A percentile compares a stretch with the other conserved stretches of the same genome.
phyloP scores from a whole-genome alignment of 2,888 invertebrate genomes.

The Eugnorisma glareosa region DNA sequence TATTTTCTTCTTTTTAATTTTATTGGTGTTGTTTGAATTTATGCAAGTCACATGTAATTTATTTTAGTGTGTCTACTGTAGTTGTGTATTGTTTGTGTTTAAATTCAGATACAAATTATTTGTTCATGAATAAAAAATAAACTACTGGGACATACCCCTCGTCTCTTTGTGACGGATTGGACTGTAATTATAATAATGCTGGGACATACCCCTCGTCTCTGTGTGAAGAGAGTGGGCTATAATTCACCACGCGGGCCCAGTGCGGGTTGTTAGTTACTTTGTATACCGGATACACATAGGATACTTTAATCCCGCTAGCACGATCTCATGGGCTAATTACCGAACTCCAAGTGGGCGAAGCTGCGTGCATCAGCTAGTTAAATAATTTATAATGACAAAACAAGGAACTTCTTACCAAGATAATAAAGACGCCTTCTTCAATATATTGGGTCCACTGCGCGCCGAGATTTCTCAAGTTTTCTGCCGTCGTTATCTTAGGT shows the following conservation, averaged over 20 bases:
- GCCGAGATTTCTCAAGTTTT: conserved; percentile 85
- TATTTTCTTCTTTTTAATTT: no score
- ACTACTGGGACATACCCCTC: no score
- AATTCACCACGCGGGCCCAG: neutral
- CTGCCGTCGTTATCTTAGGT: conserved; percentile 49
- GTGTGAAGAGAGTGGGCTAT: neutral
- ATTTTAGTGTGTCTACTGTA: no score
- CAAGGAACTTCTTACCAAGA: conserved; percentile 73
- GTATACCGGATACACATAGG: no score
- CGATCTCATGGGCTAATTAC: neutral
- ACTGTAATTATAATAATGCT: no score
- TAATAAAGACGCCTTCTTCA: conserved; percentile 82
- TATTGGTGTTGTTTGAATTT: no score
- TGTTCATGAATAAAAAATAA: no score
- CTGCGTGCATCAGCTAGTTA: neutral
- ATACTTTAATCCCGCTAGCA: neutral
- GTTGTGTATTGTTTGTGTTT: no score
- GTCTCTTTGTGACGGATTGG: no score
- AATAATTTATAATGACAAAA: neutral
- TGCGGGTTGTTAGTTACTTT: neutral
- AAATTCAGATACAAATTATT: no score
- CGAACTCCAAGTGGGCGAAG: neutral
- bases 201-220: no score
- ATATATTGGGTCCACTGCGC: conserved; percentile 91
- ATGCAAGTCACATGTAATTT: no score